phyloP scores from a whole-genome alignment of 1,140 invertebrate species.

The Rhopalosiphum padi region DNA sequence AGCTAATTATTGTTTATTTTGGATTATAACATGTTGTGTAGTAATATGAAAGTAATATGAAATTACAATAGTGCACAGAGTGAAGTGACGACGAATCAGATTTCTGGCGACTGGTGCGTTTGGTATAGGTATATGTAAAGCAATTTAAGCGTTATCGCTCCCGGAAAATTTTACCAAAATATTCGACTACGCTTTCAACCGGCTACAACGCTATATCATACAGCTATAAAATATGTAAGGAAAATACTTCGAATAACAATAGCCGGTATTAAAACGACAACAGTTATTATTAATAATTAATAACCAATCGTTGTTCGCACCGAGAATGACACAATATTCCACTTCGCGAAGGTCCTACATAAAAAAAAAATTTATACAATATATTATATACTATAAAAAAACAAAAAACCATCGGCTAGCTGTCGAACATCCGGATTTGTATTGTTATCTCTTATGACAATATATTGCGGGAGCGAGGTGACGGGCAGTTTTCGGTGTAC shows the following conservation, averaged over 20 bases:
- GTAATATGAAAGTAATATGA: background rate
- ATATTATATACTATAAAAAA: background rate
- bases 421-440: constrained; percentile 8
- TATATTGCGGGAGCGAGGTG: background rate
- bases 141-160: background rate
- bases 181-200: background rate
- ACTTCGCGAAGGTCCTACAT: background rate
- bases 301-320: background rate
- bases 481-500: background rate
- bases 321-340: background rate
- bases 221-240: background rate
- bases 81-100: background rate
- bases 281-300: constrained; percentile 7
- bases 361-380: background rate
- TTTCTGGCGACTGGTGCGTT: background rate
- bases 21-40: background rate
- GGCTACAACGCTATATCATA: background rate
- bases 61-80: background rate
- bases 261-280: background rate
- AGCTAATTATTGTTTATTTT: background rate
- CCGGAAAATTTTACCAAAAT: background rate
- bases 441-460: constrained; percentile 12
- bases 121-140: background rate
- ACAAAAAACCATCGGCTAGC: background rate
- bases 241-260: background rate